Conservation (phyloP, 30 jellyfish, hydroid and myxozoan species). For the Cassiopea andromeda region DNA sequence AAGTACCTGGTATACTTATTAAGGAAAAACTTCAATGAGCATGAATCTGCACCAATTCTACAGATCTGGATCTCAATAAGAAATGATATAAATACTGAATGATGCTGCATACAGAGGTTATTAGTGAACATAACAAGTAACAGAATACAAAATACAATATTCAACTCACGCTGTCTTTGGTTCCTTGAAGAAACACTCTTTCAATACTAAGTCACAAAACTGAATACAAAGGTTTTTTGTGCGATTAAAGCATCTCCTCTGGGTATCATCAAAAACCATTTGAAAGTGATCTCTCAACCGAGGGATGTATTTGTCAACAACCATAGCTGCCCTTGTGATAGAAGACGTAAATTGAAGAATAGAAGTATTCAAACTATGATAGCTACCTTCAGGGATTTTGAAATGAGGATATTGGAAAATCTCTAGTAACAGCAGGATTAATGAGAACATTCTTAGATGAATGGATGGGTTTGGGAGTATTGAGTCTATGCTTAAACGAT, state of each 20-base stretch:
- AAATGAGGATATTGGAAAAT: background rate
- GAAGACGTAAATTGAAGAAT: background rate
- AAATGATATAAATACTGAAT: no score
- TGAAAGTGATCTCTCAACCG: background rate
- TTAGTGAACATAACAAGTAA: no score
- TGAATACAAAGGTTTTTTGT: constrained; percentile 21
- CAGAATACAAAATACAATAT: background rate
- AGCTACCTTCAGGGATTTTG: background rate
- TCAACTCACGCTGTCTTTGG: background rate
- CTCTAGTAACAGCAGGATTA: background rate
- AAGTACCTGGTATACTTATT: no score
- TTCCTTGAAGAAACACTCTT: constrained; percentile 12
- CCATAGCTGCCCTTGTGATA: background rate
- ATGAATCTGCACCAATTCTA: no score
- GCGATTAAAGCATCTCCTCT: constrained; percentile 1
- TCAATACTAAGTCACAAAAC: constrained; percentile 9
- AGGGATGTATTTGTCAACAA: constrained; percentile 25
- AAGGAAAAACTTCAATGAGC: no score
- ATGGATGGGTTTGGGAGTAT: background rate
- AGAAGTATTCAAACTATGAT: background rate
- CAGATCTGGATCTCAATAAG: no score
- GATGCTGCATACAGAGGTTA: no score
- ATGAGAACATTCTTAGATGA: background rate
- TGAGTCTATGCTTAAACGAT: background rate
- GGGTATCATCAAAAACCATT: background rate